Evolutionary conservation across 2,113 vertebrate genomes (phyloP).

Genomic region (Baryphthengus martii): DNA sequence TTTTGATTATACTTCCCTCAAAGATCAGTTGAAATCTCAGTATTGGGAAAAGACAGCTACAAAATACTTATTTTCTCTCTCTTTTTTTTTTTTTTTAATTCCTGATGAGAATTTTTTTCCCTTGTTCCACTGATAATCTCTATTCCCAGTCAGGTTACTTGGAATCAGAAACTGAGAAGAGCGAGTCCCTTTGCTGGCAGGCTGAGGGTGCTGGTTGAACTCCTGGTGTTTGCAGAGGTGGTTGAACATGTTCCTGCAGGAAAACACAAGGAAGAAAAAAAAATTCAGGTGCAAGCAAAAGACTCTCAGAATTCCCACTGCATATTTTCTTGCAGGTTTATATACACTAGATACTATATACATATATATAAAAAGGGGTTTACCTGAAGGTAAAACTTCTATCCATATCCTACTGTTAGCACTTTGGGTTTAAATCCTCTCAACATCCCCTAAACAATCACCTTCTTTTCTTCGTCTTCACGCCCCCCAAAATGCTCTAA

Average conservation of each 20-base stretch:
- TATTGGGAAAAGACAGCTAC: neutral
- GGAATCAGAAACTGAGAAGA: neutral
- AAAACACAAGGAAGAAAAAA: neutral
- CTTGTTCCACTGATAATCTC: neutral
- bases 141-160: neutral
- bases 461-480: neutral
- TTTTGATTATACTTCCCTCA: neutral
- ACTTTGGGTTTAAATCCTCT: neutral
- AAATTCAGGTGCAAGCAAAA: neutral
- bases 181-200: neutral
- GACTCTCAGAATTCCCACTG: neutral
- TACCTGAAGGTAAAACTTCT: neutral
- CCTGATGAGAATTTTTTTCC: too few relatives aligned
- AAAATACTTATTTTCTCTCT: neutral
- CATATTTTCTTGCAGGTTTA: neutral
- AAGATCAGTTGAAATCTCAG: neutral
- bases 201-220: accelerated
- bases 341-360: neutral
- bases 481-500: neutral
- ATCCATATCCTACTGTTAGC: neutral
- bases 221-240: neutral
- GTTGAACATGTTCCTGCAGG: neutral
- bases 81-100: too few relatives aligned
- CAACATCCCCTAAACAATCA: neutral
- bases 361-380: neutral